These are phyloP conservation scores for Cariama cristata DNA, from an alignment of 2,113 vertebrate genomes.

Conservation along the genomic window DNA sequence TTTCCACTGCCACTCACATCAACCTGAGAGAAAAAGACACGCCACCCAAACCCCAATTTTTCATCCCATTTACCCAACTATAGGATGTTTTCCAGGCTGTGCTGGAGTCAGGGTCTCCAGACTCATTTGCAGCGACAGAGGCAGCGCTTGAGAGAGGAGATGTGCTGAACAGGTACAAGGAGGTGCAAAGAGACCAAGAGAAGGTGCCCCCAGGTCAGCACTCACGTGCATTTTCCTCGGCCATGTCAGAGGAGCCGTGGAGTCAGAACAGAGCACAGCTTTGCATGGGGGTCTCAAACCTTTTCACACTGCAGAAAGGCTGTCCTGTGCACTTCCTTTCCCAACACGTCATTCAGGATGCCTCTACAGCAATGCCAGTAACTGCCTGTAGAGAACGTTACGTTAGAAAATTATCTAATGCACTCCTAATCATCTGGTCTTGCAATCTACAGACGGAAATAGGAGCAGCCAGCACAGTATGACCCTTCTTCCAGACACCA, in stretches of 20 bases:
- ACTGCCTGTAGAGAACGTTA: constrained; percentile 64
- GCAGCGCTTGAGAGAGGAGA: neutral
- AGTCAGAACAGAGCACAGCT: constrained; percentile 50
- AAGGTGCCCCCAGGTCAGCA: constrained; percentile 34
- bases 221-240: constrained; percentile 57
- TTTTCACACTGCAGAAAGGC: constrained; percentile 33
- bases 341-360: constrained; percentile 32
- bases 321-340: constrained; percentile 41
- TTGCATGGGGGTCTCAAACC: constrained; percentile 56
- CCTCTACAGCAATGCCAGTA: constrained; percentile 62
- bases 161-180: neutral
- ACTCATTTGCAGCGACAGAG: neutral
- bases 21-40: neutral
- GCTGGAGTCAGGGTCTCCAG: neutral
- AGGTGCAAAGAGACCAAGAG: constrained; percentile 3
- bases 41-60: neutral
- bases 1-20: neutral
- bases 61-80: neutral
- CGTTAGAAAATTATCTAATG: constrained; percentile 56
- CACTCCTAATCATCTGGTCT: constrained; percentile 23
- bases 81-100: neutral
- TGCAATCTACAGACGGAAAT: constrained; percentile 37
- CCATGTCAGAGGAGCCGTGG: constrained; percentile 59
- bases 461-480: neutral
- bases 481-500: constrained; percentile 52